A percentile compares a stretch with the other conserved stretches of the same genome.
Conservation (phyloP, 2,113 vertebrate species). For the Pelobates fuscus region DNA sequence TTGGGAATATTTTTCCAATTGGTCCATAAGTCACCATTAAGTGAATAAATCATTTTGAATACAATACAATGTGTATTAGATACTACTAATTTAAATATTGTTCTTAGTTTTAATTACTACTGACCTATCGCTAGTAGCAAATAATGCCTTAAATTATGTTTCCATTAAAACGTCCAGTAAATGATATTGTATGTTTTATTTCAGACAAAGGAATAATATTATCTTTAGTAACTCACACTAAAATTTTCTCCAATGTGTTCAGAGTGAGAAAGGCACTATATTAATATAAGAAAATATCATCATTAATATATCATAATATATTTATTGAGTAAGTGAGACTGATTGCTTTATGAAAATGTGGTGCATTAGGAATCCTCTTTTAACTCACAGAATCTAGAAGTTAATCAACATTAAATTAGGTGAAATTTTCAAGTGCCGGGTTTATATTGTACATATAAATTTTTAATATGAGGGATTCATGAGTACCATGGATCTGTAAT, state of each 20-base stretch:
- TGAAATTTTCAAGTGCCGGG: conserved; percentile 23
- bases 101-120: too few relatives aligned
- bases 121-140: too few relatives aligned
- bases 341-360: conserved; percentile 2
- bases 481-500: conserved; percentile 10
- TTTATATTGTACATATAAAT: conserved; percentile 36
- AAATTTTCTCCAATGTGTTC: conserved; percentile 1
- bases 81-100: too few relatives aligned
- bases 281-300: conserved; percentile 17
- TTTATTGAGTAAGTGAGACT: conserved; percentile 16
- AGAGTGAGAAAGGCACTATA: neutral
- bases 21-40: too few relatives aligned
- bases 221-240: too few relatives aligned
- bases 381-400: conserved; percentile 24
- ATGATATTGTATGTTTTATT: neutral
- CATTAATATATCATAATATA: conserved; percentile 22
- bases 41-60: too few relatives aligned
- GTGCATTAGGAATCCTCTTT: conserved; percentile 23
- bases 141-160: too few relatives aligned
- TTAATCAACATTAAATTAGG: conserved; percentile 40
- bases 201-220: too few relatives aligned
- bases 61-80: too few relatives aligned
- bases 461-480: conserved; percentile 41
- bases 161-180: neutral
- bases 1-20: too few relatives aligned